Evolutionary conservation across 2,888 invertebrate species (phyloP), one percentile per base, ranked within the genome.

Genomic region (Bugulina stolonifera): DNA sequence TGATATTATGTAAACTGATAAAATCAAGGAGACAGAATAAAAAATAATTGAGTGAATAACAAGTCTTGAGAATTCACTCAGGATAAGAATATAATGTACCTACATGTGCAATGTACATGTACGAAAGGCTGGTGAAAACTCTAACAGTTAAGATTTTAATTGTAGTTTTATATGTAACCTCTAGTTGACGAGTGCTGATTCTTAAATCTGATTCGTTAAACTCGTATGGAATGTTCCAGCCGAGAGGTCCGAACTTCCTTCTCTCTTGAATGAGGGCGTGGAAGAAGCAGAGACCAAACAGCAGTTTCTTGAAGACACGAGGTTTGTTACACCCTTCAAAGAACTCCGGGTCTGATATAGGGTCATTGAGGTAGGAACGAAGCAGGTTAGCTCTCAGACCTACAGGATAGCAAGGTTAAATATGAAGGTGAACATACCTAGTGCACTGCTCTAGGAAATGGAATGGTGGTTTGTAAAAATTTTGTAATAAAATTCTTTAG

Each of bases 231-330:
- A 85, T 84, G 73, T 85, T 85, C 85, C 85, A 85, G 1, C 85
- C 85, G 1, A 85, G 75, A 10, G 85, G 81, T 27, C 84, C 85
- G 78, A 85, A 85, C 73, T 84, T 84, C 55, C 84, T 77, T 54
- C 85, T 76, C 75, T 85, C 85, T 75, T 85, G 85, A 3, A 85
- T 81, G 71, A 85, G 71, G 5, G 83, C 85, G 77, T 85, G 85
- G 79, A 85, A 85, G 78, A 85, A 85, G 73, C 84, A 83, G 64
- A 85, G 75, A 1, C 83, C 82, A 80, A 85, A 86, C 64, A 86
- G 75, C 34, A 86, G 78, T 75, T 84, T 83, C 75, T 91, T 87
- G 91, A 94, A 95, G 75, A 89, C 89, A 78, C 83, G 76, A 18
- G 84, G 84, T 77, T 88, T 88, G n/a, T 79, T 82, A 75, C 87